phyloP scores from a whole-genome alignment of 2,888 invertebrate genomes.

The Microctonus brassicae region DNA sequence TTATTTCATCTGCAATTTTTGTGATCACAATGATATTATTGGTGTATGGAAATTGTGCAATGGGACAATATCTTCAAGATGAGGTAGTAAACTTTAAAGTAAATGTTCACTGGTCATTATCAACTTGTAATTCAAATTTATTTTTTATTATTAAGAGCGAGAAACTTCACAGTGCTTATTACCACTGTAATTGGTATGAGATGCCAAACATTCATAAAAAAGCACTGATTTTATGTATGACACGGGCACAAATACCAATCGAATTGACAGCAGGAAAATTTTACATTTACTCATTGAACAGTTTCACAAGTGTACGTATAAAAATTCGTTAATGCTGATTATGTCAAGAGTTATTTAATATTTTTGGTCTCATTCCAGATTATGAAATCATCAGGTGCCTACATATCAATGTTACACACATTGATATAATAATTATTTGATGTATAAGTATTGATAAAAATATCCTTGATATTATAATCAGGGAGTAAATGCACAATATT shows the following conservation, averaged over 20 bases:
- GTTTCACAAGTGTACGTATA: conserved; percentile 27
- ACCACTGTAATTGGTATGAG: conserved; percentile 34
- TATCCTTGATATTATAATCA: no score
- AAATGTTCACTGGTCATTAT: neutral
- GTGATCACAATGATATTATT: neutral
- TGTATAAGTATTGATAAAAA: neutral
- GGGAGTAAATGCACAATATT: no score
- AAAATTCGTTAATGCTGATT: neutral
- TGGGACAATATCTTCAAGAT: conserved; percentile 15
- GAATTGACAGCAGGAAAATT: conserved; percentile 39
- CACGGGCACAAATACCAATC: conserved; percentile 29
- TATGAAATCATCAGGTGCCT: conserved; percentile 35
- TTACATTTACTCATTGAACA: conserved; percentile 39
- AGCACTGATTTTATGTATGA: conserved; percentile 39
- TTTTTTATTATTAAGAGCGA: conserved; percentile 16
- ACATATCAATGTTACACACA: conserved; percentile 39
- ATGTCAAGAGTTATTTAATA: neutral
- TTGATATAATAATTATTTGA: conserved; percentile 24
- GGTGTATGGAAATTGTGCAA: conserved; percentile 2
- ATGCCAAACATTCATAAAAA: conserved; percentile 28
- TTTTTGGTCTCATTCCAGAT: conserved; percentile 10
- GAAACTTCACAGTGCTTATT: conserved; percentile 34
- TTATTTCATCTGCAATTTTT: neutral
- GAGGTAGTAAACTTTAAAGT: neutral
- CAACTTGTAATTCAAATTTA: neutral